Evolutionary conservation across 2,113 vertebrate species (phyloP), one percentile per base, ranked within the genome.

Genomic region (Empidonax traillii): DNA sequence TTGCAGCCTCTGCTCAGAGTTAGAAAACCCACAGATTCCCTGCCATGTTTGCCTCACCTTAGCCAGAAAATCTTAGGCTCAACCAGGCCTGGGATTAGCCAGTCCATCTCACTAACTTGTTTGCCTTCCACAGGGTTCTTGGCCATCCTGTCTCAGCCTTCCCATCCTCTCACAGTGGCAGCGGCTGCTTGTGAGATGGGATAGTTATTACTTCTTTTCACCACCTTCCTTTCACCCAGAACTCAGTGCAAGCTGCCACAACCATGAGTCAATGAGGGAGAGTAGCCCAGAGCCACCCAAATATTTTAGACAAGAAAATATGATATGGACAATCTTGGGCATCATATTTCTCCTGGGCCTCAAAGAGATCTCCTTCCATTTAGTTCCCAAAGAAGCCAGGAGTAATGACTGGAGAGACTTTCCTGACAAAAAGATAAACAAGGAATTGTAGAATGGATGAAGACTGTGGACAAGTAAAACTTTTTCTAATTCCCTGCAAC

Each of bases 251-350:
- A 76, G 43, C n/a, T 80, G 28, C 19, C 46, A 21, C 51, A 74
- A 31, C 37, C 3, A 0, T 1, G 0, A 28, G 24, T 33, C 65
- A 59, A 0, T 31, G 39, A 47, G 8, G 23, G 46, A 76, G 24
- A 49, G 71, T 6, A 41, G 25, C 49, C n/a, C 17, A 14, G 37
- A 88, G 18, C 27, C 43, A 31, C 8, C 1, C 10, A 3, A 62
- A 43, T 28, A 14, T 49, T 69, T 52, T n/a, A 51, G 56, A 14
- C 5, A 31, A 28, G 39, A 33, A 43, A 77, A 15, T 1, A 1
- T 24, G 14, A 10, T 53, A 61, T 13, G 19, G 49, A 24, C 47
- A 9, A 23, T 76, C 17, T 4, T 9, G 9, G 12, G n/a, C 21
- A 17, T 10, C 2, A 0, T 30, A 9, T 44, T 35, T 46, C 21